These are phyloP conservation scores for Salvator merianae DNA, from an alignment of 2,113 vertebrate genomes.

Conservation along the genomic window DNA sequence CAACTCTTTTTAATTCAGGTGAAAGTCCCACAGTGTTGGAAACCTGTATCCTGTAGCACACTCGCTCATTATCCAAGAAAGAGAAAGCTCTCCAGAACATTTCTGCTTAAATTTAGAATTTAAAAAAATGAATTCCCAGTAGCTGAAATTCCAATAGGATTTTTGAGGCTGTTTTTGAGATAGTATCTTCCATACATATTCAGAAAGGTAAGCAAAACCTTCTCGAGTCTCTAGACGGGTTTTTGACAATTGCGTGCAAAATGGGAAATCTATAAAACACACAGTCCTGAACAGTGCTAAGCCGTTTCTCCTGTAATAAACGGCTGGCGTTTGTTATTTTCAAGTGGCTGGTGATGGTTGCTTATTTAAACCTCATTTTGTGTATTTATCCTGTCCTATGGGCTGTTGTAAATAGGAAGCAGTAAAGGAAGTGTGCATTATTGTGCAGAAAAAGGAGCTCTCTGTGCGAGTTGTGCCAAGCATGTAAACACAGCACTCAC, in stretches of 20 bases:
- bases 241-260: not conserved
- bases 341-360: not conserved
- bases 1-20: too few species aligned
- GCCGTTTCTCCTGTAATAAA: not conserved
- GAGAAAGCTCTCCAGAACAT: not conserved
- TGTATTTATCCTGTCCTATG: slow-evolving; percentile 23
- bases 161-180: not conserved
- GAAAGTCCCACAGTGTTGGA: too few species aligned
- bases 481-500: slow-evolving; percentile 11
- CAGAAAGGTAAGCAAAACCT: too few species aligned
- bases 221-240: not conserved
- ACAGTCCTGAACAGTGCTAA: not conserved
- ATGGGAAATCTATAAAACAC: not conserved
- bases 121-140: too few species aligned
- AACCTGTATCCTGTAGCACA: too few species aligned
- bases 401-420: slow-evolving; percentile 55
- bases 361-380: slow-evolving; percentile 44
- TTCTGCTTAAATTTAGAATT: not conserved
- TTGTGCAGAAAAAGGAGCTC: slow-evolving; percentile 35
- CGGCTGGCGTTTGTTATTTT: not conserved
- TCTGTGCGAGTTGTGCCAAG: not conserved
- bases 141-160: not conserved
- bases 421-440: slow-evolving; percentile 4
- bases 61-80: too few species aligned
- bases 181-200: not conserved